phyloP scores from a whole-genome alignment of 35 echinoderm and acorn worm genomes.

The Acanthaster planci region DNA sequence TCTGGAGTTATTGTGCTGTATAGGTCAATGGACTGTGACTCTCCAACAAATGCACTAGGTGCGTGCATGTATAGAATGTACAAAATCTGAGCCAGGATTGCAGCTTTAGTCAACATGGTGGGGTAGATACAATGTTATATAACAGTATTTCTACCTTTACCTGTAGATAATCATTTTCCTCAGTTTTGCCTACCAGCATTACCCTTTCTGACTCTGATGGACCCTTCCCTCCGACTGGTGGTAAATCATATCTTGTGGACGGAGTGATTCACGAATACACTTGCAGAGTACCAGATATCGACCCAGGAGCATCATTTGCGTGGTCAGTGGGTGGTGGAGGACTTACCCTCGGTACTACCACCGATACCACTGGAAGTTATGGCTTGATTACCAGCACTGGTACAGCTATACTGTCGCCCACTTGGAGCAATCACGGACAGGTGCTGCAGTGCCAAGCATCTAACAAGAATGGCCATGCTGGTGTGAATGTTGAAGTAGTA shows the following conservation, averaged over 20 bases:
- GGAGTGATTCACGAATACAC: not conserved
- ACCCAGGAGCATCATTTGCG: not conserved
- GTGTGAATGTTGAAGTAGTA: not conserved
- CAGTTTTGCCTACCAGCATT: not conserved
- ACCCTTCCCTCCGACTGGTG: not conserved
- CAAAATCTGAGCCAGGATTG: no score
- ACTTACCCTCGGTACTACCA: not conserved
- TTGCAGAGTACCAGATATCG: not conserved
- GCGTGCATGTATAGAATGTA: no score
- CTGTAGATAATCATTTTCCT: no score
- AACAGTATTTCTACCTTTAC: no score
- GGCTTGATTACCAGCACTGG: not conserved
- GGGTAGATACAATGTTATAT: no score
- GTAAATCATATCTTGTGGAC: not conserved
- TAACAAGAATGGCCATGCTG: not conserved
- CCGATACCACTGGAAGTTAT: not conserved
- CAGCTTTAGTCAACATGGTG: no score
- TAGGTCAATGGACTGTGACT: no score
- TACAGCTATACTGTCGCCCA: not conserved
- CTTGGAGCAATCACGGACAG: not conserved
- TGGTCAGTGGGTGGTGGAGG: not conserved
- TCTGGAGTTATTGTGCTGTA: no score
- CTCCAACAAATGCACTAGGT: no score
- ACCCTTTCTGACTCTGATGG: not conserved
- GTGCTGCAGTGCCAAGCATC: not conserved